Conservation (phyloP, 2,888 invertebrate species). For the Papilio protenor region DNA sequence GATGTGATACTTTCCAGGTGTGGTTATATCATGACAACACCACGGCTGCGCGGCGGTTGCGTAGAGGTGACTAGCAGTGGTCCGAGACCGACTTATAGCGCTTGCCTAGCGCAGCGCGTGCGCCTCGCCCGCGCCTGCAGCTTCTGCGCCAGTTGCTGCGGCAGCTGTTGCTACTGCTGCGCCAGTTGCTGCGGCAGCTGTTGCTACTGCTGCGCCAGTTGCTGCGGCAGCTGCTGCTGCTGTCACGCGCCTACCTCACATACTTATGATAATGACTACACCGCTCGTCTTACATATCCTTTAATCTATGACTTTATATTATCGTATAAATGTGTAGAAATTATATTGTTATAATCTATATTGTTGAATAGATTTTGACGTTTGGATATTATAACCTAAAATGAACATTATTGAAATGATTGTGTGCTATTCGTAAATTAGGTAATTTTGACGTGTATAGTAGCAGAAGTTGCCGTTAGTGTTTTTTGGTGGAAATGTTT, state of each 20-base stretch:
- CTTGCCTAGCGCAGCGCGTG: conserved; percentile 56
- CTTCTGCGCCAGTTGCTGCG: neutral
- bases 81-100: conserved; percentile 82
- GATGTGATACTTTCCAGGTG: conserved; percentile 62
- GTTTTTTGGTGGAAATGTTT: conserved; percentile 1
- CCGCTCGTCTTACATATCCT: conserved; percentile 4
- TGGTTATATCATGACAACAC: conserved; percentile 80
- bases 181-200: no score
- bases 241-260: conserved; percentile 16
- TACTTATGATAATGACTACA: conserved; percentile 39
- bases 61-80: conserved; percentile 88
- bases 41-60: conserved; percentile 79
- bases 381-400: conserved; percentile 20
- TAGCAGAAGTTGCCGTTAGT: neutral
- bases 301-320: conserved; percentile 18
- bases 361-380: conserved; percentile 13
- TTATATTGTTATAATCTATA: conserved; percentile 22
- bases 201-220: no score
- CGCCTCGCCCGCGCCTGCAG: conserved; percentile 33
- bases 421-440: conserved; percentile 1
- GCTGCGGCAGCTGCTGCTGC: neutral
- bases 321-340: conserved; percentile 6
- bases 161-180: no score
- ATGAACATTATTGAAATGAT: neutral
- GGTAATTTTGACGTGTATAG: neutral